These are phyloP conservation scores for Dendrolimus kikuchii DNA, from an alignment of 1,140 invertebrate species.

Conservation along the genomic window DNA sequence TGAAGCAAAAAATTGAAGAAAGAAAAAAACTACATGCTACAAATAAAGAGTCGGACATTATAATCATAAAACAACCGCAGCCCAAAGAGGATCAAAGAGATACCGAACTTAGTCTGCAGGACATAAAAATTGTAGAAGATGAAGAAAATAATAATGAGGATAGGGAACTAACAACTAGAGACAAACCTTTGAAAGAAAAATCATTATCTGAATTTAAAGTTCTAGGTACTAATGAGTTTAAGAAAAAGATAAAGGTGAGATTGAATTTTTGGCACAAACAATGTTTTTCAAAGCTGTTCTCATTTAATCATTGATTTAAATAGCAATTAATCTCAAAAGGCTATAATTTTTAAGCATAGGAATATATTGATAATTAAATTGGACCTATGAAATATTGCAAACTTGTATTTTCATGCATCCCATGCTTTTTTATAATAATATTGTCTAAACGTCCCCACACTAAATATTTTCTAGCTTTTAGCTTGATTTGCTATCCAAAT, in stretches of 20 bases:
- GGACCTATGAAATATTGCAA: too few relatives aligned
- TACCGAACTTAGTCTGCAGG: slow-evolving; percentile 20
- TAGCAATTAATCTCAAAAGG: too few relatives aligned
- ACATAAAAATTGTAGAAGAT: slow-evolving; percentile 1
- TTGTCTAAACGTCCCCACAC: too few relatives aligned
- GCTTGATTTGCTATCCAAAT: too few relatives aligned
- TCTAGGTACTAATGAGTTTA: slow-evolving; percentile 66
- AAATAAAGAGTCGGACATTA: slow-evolving; percentile 32
- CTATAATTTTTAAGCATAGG: too few relatives aligned
- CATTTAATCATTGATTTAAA: too few relatives aligned
- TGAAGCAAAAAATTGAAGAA: slow-evolving; percentile 75
- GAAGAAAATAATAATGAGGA: slow-evolving; percentile 5
- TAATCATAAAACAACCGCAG: slow-evolving; percentile 14
- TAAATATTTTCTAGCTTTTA: too few relatives aligned
- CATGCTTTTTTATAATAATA: too few relatives aligned
- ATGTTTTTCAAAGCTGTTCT: too few relatives aligned
- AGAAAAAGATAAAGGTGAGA: slow-evolving; percentile 59
- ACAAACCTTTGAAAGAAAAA: background rate
- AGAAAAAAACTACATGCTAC: slow-evolving; percentile 50
- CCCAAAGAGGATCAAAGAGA: slow-evolving; percentile 22
- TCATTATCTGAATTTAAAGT: slow-evolving; percentile 58
- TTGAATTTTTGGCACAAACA: background rate
- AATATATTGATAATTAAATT: too few relatives aligned
- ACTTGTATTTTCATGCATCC: too few relatives aligned
- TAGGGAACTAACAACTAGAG: background rate